Base-by-base conservation (phyloP, 1,140 invertebrate genomes). In the Bathynomus jamesi region DNA sequence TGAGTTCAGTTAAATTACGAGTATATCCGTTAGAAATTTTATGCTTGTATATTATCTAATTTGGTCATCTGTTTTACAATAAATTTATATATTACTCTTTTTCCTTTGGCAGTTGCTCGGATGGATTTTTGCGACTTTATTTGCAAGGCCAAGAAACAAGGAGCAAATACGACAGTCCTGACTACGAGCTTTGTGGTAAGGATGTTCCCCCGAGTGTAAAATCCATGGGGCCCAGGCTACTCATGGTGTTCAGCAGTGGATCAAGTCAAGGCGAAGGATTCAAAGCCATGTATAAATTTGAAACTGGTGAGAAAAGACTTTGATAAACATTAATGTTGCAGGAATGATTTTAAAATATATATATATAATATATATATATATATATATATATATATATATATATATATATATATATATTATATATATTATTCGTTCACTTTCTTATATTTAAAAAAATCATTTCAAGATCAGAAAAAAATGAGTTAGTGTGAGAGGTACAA, bases 171-270 rank as follows among this genome's bases (percentile, higher is more conserved):
- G 93, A 96, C 79, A 94, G 95, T 81, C 92, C 92, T 79, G 94
- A 97, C 81, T 87, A 93, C 79, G 93, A 94, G 81, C 87, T 96
- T 79, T 98, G 95, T 81, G 94, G 95, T 5, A 87, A 90, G 72
- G 78, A 81, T 1, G 66, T 81, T 24, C 90, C 91, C 21, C 86
- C 86, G 28, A 85, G 85, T 25, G 85, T 94, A 60, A 87, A 91
- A 66, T 95, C 93, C 32, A 91, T 95, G 80, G 94, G 94, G 0
- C 94, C 95, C n/a, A 86, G 94, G 28, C 87, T 98, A 67, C 91
- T 95, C 30, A 90, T 97, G 86, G 90, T 96, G 1, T 96, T 98
- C 82, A 94, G 90, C 79, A 93, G 91, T 65, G 93, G 93, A 0
- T 91, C 95, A 79, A 85, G 89, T 30, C 90, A 93, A 81, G 94